Base-by-base conservation (phyloP, 2,113 vertebrate genomes). In the Euleptes europaea region DNA sequence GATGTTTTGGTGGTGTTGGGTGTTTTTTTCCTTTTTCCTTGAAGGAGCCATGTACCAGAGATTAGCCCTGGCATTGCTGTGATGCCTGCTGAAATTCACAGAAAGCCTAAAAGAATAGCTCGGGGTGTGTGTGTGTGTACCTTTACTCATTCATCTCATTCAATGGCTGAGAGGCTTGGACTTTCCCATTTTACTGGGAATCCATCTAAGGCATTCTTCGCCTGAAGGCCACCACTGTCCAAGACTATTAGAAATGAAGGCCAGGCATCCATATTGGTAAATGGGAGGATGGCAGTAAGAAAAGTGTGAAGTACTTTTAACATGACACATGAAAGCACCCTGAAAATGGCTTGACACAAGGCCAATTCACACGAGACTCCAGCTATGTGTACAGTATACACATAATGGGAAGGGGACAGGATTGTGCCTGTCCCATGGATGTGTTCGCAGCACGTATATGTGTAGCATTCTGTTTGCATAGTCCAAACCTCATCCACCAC, bases 1-100 rank as follows among this genome's bases (percentile, higher is more conserved):
- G 21, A 93, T 90, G 90, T 93, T 93, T 82, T 92, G 92, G 2
- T 10, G 9, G 10, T 86, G 81, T 86, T 8, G 66, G n/a, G n/a
- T n/a, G n/a, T n/a, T n/a, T n/a, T n/a, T n/a, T n/a, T n/a, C n/a
- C n/a, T n/a, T n/a, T n/a, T n/a, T n/a, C n/a, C n/a, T 35, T 60
- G 54, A 23, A 76, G 19, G 3, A 65, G 13, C 10, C 14, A 23
- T 23, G n/a, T n/a, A 83, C 44, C 63, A 72, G 63, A 42, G 38
- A 40, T 54, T 82, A 66, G 26, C 57, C n/a, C 67, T 28, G 6
- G 6, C 19, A 73, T 17, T 44, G 28, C 40, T 79, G 23, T 31
- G 38, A 78, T 40, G 12, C 35, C 54, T 42, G 35, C 13, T 63
- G 65, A 33, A 23, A 67, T 51, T 67, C 65, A 35, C 5, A 49